These are phyloP conservation scores for Cynopterus sphinx DNA, from an alignment of 2,797 vertebrate species.

Conservation along the genomic window DNA sequence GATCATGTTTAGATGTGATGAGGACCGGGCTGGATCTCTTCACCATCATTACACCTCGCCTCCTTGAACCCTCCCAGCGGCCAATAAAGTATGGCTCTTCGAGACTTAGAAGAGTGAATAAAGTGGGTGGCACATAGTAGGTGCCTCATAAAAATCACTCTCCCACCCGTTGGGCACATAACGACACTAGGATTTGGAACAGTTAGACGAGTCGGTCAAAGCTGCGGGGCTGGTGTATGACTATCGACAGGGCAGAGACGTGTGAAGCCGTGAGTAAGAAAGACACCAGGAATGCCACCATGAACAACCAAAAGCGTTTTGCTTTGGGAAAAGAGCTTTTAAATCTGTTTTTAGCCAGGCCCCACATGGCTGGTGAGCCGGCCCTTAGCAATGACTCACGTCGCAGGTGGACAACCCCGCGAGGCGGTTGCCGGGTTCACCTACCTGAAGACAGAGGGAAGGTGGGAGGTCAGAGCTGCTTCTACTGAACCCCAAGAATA, in stretches of 20 bases:
- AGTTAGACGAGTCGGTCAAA: background rate
- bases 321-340: background rate
- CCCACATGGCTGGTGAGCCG: background rate
- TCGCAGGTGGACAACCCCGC: accelerated
- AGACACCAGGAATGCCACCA: background rate
- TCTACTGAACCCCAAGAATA: accelerated
- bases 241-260: background rate
- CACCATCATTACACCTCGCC: background rate
- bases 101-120: background rate
- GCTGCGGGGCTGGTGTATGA: background rate
- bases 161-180: accelerated
- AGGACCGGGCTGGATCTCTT: background rate
- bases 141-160: background rate
- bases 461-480: background rate
- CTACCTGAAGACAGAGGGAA: background rate
- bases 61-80: background rate
- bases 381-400: background rate
- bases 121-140: background rate
- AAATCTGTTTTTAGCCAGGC: background rate
- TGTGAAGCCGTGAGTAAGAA: background rate
- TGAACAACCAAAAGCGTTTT: background rate
- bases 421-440: background rate
- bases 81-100: background rate
- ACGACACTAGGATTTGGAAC: background rate
- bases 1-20: background rate